Evolutionary conservation across 2,113 vertebrate species (phyloP).

Genomic region (Ictalurus punctatus): DNA sequence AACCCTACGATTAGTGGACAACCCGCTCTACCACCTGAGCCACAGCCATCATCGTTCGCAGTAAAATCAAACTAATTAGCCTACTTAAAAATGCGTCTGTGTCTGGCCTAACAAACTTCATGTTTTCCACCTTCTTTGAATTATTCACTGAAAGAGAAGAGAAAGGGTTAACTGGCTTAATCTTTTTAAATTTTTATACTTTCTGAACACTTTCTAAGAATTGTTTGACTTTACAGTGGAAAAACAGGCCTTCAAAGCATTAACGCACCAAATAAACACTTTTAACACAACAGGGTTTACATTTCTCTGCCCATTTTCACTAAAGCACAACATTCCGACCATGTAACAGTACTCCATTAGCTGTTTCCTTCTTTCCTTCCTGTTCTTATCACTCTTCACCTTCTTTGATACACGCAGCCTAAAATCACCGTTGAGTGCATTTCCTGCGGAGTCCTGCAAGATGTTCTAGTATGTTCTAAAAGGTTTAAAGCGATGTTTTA

Average conservation of each 20-base stretch:
- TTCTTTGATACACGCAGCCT: background rate
- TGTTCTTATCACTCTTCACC: background rate
- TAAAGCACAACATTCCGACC: background rate
- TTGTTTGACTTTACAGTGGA: too few species aligned
- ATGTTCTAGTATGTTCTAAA: background rate
- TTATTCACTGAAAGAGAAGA: background rate
- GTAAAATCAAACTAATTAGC: background rate
- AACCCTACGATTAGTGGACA: too few species aligned
- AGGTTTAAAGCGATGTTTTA: background rate
- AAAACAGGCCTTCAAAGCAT: background rate
- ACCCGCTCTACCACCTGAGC: too few species aligned
- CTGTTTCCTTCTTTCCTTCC: background rate
- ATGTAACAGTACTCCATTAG: background rate
- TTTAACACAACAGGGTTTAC: background rate
- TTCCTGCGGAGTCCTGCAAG: background rate
- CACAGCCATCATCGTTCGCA: background rate
- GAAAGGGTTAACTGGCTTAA: background rate
- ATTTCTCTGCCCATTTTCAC: background rate
- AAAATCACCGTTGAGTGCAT: background rate
- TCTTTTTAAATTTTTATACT: too few species aligned
- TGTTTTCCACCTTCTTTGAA: background rate
- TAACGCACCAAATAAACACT: background rate
- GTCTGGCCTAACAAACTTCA: background rate
- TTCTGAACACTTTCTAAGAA: background rate
- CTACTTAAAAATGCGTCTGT: background rate